Evolutionary conservation across 2,113 vertebrate species (phyloP), one percentile per base, ranked within the genome.

Genomic region (Mus musculus): DNA sequence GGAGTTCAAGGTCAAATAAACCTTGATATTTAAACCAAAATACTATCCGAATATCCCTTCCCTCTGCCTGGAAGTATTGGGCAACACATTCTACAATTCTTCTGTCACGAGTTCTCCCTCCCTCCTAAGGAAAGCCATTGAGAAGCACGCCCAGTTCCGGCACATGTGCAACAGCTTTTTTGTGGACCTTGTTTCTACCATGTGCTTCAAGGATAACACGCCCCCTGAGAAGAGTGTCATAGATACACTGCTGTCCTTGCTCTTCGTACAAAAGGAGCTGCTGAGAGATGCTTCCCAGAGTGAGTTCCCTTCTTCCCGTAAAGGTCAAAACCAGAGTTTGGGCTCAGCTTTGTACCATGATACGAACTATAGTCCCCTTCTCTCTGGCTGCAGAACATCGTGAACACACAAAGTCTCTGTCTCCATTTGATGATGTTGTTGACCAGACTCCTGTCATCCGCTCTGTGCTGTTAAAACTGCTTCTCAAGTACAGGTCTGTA

Each of bases 161-260:
- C 99, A 99, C 96, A 97, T 98, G 39, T 99, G 99, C 98, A 99
- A 99, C 24, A 98, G 98, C 4, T 99, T 99, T 98, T 99, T 99
- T 94, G 98, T 99, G 12, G 99, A 99, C 84, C 69, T 99, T 93
- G 99, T 99, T 88, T 99, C 99, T 20, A 99, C 98, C 92, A 96
- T 99, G 98, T 99, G 99, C 98, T 99, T 99, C 98, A 99, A 99
- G 97, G 99, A 99, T 97, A 99, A 99, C 4, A 75, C 98, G 0
- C 99, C 99, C 1, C 99, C 99, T 0, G 97, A 98, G 67, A 36
- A 95, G 72, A 78, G 76, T 0, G 99, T 99, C 95, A 99, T 99
- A 36, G 42, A 94, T 11, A 96, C 98, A 46, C 98, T 99, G 94
- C 94, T 99, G 17, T 98, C 98, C 0, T 97, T 99, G 61, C 99